Base-by-base conservation (phyloP, 2,888 invertebrate genomes). In the Microdon myrmicae region DNA sequence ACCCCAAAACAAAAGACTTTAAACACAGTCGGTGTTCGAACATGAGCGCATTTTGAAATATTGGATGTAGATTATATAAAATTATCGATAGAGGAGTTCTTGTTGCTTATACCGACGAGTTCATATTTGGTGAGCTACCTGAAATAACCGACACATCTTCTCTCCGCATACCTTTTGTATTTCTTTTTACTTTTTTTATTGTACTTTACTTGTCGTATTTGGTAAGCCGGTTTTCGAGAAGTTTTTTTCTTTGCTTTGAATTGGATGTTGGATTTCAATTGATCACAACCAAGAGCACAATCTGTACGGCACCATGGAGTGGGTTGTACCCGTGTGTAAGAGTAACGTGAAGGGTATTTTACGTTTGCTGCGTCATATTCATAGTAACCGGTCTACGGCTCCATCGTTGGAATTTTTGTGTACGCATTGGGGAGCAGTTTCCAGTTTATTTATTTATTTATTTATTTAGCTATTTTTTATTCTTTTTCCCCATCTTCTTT, bases 321-420 rank as follows among this genome's bases (percentile, higher is more conserved):
- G 32, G 55, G 54, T 55, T 31, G 32, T 29, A 37, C 10, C 28
- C 14, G 23, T 31, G 49, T 56, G 51, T 39, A 61, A 39, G 56
- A 41, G 14, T 32, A 44, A 28, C 35, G 56, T 64, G 64, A 58
- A 41, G 58, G 51, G 51, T 51, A 58, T 58, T 58, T 64, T 58
- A 64, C 64, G 64, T 64, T 64, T 38, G 51, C 64, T 64, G 64
- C 64, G 64, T 64, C 64, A 64, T 58, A 51, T 58, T 43, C 58
- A 43, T 41, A 31, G 58, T 58, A 64, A 64, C 64, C 64, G 64
- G 64, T 64, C 58, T 53, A 43, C 47, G 51, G 38, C 56, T 58
- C 45, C 28, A 58, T 60, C 60, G 58, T 43, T 58, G 58, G 64
- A 58, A 64, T 64, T 64, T 56, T 49, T 19, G 22, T 49, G 43